Conservation (phyloP, 1,140 invertebrate genomes). For the Calosoma granatense region DNA sequence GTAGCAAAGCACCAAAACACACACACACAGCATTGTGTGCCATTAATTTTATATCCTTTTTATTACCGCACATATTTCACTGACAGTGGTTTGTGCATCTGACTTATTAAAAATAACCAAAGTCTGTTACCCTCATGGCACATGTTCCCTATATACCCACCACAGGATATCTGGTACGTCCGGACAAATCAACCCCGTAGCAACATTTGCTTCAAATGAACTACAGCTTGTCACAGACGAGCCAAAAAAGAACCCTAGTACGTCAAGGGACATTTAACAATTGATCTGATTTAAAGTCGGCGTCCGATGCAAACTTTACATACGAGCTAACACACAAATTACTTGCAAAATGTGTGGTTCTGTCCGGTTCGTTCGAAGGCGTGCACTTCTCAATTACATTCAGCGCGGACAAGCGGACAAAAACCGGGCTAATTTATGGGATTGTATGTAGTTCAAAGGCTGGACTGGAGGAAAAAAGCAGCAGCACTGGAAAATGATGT, state of each 20-base stretch:
- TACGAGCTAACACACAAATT: background rate
- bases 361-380: background rate
- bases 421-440: background rate
- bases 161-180: no score
- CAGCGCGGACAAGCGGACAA: background rate
- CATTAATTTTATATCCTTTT: background rate
- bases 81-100: background rate
- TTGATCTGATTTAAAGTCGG: no score
- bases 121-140: no score
- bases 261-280: no score
- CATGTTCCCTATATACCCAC: no score
- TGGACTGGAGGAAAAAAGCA: background rate
- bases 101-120: background rate
- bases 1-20: background rate
- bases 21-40: no score
- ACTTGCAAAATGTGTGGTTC: slow-evolving; percentile 5
- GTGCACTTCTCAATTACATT: slow-evolving; percentile 6
- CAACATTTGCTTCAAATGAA: no score
- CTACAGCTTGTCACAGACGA: no score
- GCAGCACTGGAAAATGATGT: background rate
- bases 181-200: no score
- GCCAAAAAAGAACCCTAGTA: no score
- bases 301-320: background rate
- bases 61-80: background rate
- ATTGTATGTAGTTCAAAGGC: background rate